Base-by-base conservation (phyloP, 2,113 vertebrate species). In the Periophthalmodon schlosseri region DNA sequence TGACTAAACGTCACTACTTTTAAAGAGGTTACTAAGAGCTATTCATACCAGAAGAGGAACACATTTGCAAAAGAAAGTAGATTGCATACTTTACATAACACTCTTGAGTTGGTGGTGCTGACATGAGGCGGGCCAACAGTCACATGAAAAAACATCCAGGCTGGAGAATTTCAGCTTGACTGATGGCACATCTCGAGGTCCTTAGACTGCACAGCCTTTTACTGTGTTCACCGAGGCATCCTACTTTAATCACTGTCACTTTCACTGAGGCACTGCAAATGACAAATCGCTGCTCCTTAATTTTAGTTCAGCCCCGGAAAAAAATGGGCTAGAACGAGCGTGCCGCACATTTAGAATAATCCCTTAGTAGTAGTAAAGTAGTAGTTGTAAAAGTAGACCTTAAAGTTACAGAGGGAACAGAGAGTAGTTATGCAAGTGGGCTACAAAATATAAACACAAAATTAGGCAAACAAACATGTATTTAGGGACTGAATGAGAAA, bases 161-260 rank as follows among this genome's bases (percentile, higher is more conserved):
- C 39, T 44, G 39, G 8, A 74, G 76, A 56, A 60, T 77, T 75
- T 79, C 73, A 67, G 63, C 50, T 61, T 80, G 63, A 78, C 58
- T 61, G 68, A 74, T 14, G 23, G 68, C 57, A 74, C 28, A 60
- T 78, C 69, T 68, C 18, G 20, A 68, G 36, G 68, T 68, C 56
- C 50, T 76, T 14, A 60, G 39, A 78, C 68, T 34, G 56, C 12
- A 46, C 16, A 16, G 7, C n/a, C 57, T 74, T 80, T 73, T 21
- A 52, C 58, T 75, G 68, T 8, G 66, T 58, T 39, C 75, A 44
- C 58, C 46, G 36, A 75, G 58, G 36, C 67, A 77, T 79, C 72
- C 74, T 68, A 64, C 69, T 84, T 82, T 69, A 80, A 81, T 82
- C 79, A 86, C 73, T 67, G 71, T 75, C 73, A 65, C 16, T 68